phyloP scores from a whole-genome alignment of 2,888 invertebrate species.

The Drosophila falleni region DNA sequence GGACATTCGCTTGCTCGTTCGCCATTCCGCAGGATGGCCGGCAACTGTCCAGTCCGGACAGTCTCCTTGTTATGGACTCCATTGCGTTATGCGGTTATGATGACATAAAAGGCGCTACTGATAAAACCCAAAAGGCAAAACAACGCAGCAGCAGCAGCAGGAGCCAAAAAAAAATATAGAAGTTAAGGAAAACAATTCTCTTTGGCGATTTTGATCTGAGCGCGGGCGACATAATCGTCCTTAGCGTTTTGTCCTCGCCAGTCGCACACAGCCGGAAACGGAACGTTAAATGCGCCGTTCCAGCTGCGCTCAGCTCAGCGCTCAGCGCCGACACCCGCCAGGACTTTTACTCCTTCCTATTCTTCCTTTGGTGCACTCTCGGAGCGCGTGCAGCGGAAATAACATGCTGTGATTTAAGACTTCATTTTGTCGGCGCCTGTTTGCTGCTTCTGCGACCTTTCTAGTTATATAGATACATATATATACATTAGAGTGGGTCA shows the following conservation, averaged over 20 bases:
- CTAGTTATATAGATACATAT: not conserved
- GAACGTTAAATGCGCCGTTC: conserved; percentile 73
- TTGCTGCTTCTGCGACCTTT: conserved; percentile 29
- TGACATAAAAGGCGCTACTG: conserved; percentile 76
- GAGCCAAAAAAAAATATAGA: conserved; percentile 2
- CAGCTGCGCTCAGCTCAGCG: conserved; percentile 41
- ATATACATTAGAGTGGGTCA: too few relatives aligned
- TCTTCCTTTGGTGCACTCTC: conserved; percentile 14
- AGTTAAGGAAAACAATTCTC: conserved; percentile 60
- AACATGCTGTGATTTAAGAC: conserved; percentile 83
- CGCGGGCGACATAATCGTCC: conserved; percentile 51
- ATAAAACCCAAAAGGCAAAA: conserved; percentile 69
- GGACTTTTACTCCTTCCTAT: conserved; percentile 1
- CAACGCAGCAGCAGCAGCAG: conserved; percentile 47
- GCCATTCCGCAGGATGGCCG: conserved; percentile 55
- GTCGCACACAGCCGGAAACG: conserved; percentile 66
- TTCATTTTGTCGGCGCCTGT: conserved; percentile 72
- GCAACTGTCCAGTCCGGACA: conserved; percentile 24
- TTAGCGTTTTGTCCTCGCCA: conserved; percentile 41
- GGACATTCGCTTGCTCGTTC: conserved; percentile 70
- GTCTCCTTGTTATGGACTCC: conserved; percentile 47
- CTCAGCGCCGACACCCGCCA: conserved; percentile 29
- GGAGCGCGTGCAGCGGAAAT: conserved; percentile 77
- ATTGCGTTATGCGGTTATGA: conserved; percentile 69
- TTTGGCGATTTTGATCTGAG: conserved; percentile 64